Conservation (phyloP, 2,113 vertebrate species). For the Electrona antarctica region DNA sequence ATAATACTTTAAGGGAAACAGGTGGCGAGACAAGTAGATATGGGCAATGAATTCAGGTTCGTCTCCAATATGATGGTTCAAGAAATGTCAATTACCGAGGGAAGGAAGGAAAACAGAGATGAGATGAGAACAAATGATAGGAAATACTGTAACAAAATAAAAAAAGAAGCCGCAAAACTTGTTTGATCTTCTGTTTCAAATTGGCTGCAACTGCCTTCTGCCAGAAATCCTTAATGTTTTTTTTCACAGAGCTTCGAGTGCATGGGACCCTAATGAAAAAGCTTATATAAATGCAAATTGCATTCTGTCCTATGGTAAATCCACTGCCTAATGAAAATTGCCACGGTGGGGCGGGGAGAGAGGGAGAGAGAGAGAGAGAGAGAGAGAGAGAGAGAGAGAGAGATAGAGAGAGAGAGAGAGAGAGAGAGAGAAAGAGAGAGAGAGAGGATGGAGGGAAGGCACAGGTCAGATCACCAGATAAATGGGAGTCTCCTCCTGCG, state of each 20-base stretch:
- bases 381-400: neutral
- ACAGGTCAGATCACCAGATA: constrained; percentile 74
- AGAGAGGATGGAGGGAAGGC: constrained; percentile 49
- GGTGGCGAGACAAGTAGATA: constrained; percentile 13
- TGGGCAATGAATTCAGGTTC: constrained; percentile 40
- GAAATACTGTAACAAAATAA: constrained; percentile 6
- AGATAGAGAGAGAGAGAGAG: too few relatives aligned
- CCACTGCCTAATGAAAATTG: constrained; percentile 75
- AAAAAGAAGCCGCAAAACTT: constrained; percentile 32
- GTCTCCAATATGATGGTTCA: constrained; percentile 27
- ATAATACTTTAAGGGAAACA: constrained; percentile 19
- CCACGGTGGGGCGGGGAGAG: constrained; percentile 59
- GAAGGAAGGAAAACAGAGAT: constrained; percentile 9
- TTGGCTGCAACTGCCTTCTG: constrained; percentile 70
- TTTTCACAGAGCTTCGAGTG: constrained; percentile 67
- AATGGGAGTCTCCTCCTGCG: constrained; percentile 55
- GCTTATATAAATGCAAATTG: constrained; percentile 86
- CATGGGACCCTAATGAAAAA: constrained; percentile 78
- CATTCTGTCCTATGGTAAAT: constrained; percentile 80
- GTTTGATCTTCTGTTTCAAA: constrained; percentile 62
- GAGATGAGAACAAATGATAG: constrained; percentile 13
- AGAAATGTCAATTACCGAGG: constrained; percentile 31
- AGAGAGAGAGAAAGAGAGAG: too few relatives aligned
- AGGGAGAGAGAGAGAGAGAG: too few relatives aligned
- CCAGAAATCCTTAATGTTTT: constrained; percentile 69